A percentile compares a stretch with the other conserved stretches of the same genome.
Conservation (phyloP, 2,797 vertebrate species). For the Phyllotis vaccarum region DNA sequence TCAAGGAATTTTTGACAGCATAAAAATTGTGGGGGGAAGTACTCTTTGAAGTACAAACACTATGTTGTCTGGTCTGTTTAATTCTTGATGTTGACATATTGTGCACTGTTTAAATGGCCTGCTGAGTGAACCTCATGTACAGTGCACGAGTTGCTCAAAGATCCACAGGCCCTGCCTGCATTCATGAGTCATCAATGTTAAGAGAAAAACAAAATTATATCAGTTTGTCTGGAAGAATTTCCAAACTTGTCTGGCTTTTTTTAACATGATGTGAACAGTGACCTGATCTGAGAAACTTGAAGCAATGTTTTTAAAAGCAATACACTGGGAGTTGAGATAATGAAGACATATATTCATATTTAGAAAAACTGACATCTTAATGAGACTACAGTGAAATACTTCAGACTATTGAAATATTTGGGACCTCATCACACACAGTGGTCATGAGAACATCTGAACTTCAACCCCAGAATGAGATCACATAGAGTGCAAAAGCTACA, state of each 20-base stretch:
- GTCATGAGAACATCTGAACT: background rate
- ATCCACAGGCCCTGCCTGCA: conserved; percentile 52
- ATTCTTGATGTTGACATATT: conserved; percentile 67
- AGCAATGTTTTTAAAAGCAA: conserved; percentile 59
- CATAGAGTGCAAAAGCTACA: background rate
- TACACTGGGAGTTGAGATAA: conserved; percentile 59
- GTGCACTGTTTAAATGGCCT: conserved; percentile 64
- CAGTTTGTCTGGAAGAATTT: conserved; percentile 75
- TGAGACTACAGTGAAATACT: conserved; percentile 56
- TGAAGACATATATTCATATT: conserved; percentile 56
- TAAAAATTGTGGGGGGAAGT: background rate
- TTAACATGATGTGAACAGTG: conserved; percentile 55
- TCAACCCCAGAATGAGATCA: background rate
- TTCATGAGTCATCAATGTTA: conserved; percentile 42
- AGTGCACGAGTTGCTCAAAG: conserved; percentile 49
- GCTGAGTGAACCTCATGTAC: conserved; percentile 22
- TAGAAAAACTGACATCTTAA: conserved; percentile 72
- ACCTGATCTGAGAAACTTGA: conserved; percentile 13
- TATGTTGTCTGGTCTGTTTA: conserved; percentile 70
- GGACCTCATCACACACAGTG: background rate
- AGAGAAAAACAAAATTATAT: conserved; percentile 29
- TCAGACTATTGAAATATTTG: conserved; percentile 61
- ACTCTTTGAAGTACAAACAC: conserved; percentile 47
- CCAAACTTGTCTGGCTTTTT: conserved; percentile 66
- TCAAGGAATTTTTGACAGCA: conserved; percentile 40